Conservation (phyloP, 1,140 invertebrate genomes). For the Aporrectodea caliginosa region DNA sequence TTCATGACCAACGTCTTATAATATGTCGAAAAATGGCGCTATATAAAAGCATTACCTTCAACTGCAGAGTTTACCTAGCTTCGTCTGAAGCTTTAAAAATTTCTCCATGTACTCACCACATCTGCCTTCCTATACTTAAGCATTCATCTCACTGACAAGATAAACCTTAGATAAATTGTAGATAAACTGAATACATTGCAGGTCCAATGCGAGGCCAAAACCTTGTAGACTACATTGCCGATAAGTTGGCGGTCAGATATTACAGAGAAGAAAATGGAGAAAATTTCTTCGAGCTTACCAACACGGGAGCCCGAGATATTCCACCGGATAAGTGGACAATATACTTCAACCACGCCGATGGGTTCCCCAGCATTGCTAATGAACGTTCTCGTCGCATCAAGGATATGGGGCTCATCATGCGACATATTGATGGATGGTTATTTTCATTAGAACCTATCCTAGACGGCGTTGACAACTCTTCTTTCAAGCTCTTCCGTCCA, state of each 20-base stretch:
- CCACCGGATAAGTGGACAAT: not conserved
- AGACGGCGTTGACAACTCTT: not conserved
- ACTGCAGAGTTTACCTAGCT: too few relatives aligned
- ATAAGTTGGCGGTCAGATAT: not conserved
- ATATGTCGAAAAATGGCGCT: too few relatives aligned
- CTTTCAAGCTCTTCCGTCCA: not conserved
- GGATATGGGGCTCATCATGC: not conserved
- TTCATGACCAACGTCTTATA: too few relatives aligned
- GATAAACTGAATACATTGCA: too few relatives aligned
- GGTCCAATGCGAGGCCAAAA: not conserved
- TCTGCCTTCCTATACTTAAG: too few relatives aligned
- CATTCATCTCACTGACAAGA: too few relatives aligned
- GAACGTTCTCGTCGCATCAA: not conserved
- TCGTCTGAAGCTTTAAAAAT: too few relatives aligned
- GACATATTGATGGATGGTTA: not conserved
- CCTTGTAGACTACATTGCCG: not conserved
- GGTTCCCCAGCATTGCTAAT: too few relatives aligned
- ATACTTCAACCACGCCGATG: not conserved
- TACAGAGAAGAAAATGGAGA: not conserved
- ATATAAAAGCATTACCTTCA: too few relatives aligned
- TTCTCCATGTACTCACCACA: too few relatives aligned
- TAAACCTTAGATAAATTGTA: too few relatives aligned
- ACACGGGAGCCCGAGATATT: not conserved
- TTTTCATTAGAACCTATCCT: not conserved
- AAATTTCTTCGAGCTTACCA: not conserved